phyloP scores from a whole-genome alignment of 2,113 vertebrate species.

The Antennarius striatus region DNA sequence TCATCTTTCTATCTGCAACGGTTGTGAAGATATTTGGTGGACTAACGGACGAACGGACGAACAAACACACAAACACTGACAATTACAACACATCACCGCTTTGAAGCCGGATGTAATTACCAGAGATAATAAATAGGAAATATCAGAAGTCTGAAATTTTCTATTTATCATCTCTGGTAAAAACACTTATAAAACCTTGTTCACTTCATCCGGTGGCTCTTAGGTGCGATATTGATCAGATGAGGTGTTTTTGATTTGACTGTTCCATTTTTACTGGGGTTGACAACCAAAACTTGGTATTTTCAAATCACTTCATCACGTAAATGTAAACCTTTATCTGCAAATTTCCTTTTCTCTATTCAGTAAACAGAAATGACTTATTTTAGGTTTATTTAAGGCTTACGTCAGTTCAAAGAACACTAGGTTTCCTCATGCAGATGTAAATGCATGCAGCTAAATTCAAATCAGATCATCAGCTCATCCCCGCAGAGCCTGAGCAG shows the following conservation, averaged over 20 bases:
- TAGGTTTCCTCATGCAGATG: conserved; percentile 14
- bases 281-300: not conserved
- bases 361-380: not conserved
- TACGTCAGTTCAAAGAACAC: not conserved
- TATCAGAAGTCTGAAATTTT: no score
- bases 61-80: no score
- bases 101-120: no score
- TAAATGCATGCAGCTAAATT: conserved; percentile 11
- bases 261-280: not conserved
- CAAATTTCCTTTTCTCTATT: not conserved
- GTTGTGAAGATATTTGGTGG: no score
- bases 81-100: no score
- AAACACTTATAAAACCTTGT: not conserved
- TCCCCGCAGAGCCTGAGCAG: conserved; percentile 8
- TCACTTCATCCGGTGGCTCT: not conserved
- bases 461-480: not conserved
- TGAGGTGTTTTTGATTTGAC: not conserved
- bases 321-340: not conserved
- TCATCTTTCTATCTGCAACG: no score
- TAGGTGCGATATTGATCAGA: not conserved
- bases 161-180: not conserved
- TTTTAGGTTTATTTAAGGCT: not conserved
- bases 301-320: not conserved
- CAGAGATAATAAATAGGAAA: no score
- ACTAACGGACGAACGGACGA: no score